Base-by-base conservation (phyloP, 2,113 vertebrate genomes). In the Pelobates fuscus region DNA sequence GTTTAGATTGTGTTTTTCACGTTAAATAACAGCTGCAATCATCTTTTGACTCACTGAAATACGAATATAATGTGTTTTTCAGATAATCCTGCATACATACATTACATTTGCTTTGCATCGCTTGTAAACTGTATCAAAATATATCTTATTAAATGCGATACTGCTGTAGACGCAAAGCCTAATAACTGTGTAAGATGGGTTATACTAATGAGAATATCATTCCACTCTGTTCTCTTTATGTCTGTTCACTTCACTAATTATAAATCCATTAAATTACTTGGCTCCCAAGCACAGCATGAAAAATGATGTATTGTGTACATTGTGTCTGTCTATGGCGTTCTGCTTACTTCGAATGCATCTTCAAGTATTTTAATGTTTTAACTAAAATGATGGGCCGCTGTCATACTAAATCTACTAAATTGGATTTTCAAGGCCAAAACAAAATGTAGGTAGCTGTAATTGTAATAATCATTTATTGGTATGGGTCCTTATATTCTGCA, bases 201-300 rank as follows among this genome's bases (percentile, higher is more conserved):
- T 67, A 46, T 67, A 65, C 72, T 76, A 76, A 76, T 76, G 72
- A 76, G 72, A 76, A 76, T 76, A 76, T 76, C 64, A 76, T 76
- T 76, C 32, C 55, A 67, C 72, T 60, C 55, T 21, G 58, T 67
- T 67, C 72, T 59, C 54, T 76, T 75, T 75, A 67, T 76, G 72
- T 60, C 72, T 76, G 58, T 76, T 76, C 72, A 76, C 72, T 76
- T 61, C 55, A 76, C 72, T 76, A 76, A 76, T 76, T 76, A 76
- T 76, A 67, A 76, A 76, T 76, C 72, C 64, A 76, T 76, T 76
- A 76, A 67, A 76, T 76, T 46, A 76, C 72, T 76, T 76, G 72
- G 72, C 72, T 76, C 37, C 30, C 72, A 67, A 76, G 64, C 72
- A 49, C 64, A 76, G 72, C 72, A 59, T 76, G 72, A 76, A 67